These are phyloP conservation scores for Scaptomyza montana DNA, from an alignment of 1,140 invertebrate genomes.

Conservation along the genomic window DNA sequence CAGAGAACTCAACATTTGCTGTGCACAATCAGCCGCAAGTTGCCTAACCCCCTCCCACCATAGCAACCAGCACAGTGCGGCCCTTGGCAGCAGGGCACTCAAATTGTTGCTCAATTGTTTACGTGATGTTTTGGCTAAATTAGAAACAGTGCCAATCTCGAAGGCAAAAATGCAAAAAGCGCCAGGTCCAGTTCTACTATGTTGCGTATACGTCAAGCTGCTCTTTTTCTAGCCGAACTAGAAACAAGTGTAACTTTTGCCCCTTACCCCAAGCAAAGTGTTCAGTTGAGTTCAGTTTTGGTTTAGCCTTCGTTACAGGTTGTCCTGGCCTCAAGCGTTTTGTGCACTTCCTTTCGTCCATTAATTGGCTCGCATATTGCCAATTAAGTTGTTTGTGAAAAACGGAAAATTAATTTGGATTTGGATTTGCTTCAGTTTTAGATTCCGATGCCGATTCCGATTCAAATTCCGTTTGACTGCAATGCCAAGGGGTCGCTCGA, in stretches of 20 bases:
- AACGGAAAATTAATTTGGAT: slow-evolving; percentile 80
- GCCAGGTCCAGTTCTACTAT: slow-evolving; percentile 26
- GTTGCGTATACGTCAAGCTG: slow-evolving; percentile 69
- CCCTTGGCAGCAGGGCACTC: background rate
- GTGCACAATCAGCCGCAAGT: slow-evolving; percentile 38
- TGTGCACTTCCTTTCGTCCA: slow-evolving; percentile 37
- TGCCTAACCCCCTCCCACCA: slow-evolving; percentile 8
- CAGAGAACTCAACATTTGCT: slow-evolving; percentile 16
- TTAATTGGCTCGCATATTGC: slow-evolving; percentile 77
- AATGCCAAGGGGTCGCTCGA: slow-evolving; percentile 25
- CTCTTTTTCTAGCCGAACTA: slow-evolving; percentile 18
- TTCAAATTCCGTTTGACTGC: slow-evolving; percentile 27
- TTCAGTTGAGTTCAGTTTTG: background rate
- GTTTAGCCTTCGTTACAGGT: slow-evolving; percentile 3
- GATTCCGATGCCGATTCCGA: slow-evolving; percentile 9
- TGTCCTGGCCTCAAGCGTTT: slow-evolving; percentile 32
- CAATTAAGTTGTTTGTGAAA: slow-evolving; percentile 67
- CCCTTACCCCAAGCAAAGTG: background rate
- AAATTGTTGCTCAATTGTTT: slow-evolving; percentile 76
- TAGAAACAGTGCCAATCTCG: slow-evolving; percentile 44
- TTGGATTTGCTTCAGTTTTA: slow-evolving; percentile 54
- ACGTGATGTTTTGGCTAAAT: slow-evolving; percentile 77
- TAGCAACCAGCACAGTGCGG: background rate
- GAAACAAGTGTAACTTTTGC: slow-evolving; percentile 60
- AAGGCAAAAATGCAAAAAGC: background rate